A percentile compares a stretch with the other conserved stretches of the same genome.
Evolutionary conservation across 2,888 invertebrate genomes (phyloP).

Genomic region (Muschampia plurimacula): DNA sequence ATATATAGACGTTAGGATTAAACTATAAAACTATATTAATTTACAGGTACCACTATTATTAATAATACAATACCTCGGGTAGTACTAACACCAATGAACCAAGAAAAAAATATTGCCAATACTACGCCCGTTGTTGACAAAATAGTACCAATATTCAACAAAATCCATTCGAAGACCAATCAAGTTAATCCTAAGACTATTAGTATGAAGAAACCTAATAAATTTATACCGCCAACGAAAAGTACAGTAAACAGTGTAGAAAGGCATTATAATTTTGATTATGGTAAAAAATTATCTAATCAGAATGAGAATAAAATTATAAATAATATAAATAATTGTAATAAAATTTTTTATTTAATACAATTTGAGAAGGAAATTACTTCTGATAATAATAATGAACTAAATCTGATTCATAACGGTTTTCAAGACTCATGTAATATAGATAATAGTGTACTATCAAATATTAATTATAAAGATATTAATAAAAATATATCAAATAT

Average conservation of each 20-base stretch:
- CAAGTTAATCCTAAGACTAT: background rate
- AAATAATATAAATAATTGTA: background rate
- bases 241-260: constrained; percentile 8
- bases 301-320: background rate
- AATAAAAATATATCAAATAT: background rate
- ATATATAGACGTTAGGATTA: no score
- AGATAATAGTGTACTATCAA: background rate
- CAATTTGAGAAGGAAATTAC: background rate
- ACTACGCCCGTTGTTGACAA: background rate
- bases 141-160: constrained; percentile 19
- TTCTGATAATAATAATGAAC: background rate
- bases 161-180: constrained; percentile 10
- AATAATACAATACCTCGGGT: background rate
- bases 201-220: constrained; percentile 27
- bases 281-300: background rate
- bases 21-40: background rate
- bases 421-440: background rate
- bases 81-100: background rate
- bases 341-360: background rate
- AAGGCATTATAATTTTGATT: background rate
- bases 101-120: background rate
- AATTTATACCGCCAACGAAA: constrained; percentile 42
- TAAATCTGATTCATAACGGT: background rate
- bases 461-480: background rate
- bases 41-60: constrained; percentile 5